phyloP scores from a whole-genome alignment of 2,113 vertebrate genomes.

The Coptodon bakossiorum region DNA sequence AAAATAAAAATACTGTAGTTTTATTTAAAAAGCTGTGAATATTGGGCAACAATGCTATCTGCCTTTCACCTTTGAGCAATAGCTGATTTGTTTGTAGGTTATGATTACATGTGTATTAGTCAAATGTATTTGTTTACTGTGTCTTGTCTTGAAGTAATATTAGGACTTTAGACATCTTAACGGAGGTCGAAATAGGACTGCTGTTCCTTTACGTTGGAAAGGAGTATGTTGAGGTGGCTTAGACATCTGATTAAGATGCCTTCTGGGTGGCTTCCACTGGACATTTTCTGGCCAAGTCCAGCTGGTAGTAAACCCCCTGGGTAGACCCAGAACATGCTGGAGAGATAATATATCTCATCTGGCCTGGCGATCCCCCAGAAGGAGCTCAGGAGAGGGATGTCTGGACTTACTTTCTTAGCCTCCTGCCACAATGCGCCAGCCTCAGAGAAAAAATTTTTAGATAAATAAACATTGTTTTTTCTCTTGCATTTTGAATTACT shows the following conservation, averaged over 20 bases:
- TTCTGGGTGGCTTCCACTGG: not conserved
- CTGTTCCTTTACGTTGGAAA: not conserved
- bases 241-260: not conserved
- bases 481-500: not conserved
- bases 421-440: not conserved
- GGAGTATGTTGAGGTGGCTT: not conserved
- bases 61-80: not conserved
- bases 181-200: not conserved
- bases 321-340: not conserved
- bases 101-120: not conserved
- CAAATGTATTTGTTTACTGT: not conserved
- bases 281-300: not conserved
- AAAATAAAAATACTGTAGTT: not conserved
- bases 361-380: not conserved
- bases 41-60: not conserved
- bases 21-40: not conserved
- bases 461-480: not conserved
- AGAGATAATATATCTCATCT: not conserved
- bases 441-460: not conserved
- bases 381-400: not conserved
- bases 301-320: not conserved
- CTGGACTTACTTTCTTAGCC: not conserved
- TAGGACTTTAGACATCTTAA: not conserved
- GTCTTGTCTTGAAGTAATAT: not conserved
- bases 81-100: not conserved